Percentiles rank a stretch among this genome's conserved stretches.
phyloP scores from a whole-genome alignment of 2,113 vertebrate species.

The Cryptoleucopteryx plumbea region DNA sequence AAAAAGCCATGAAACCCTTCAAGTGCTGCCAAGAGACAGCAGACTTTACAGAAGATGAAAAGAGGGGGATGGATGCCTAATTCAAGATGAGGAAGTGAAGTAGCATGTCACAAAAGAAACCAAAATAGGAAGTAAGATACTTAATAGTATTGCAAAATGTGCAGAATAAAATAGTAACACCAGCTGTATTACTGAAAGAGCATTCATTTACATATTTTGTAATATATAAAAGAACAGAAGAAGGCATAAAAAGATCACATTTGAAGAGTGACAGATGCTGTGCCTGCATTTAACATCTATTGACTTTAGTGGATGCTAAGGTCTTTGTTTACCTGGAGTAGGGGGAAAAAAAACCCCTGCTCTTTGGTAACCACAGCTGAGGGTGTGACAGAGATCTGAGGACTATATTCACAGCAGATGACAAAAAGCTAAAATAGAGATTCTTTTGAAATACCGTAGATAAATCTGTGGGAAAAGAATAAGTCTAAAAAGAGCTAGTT shows the following conservation, averaged over 20 bases:
- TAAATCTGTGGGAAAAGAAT: background rate
- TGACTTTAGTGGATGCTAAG: background rate
- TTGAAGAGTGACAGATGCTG: background rate
- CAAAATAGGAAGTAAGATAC: background rate
- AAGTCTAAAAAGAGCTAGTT: background rate
- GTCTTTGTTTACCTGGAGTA: background rate
- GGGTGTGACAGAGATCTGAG: background rate
- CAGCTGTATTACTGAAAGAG: background rate
- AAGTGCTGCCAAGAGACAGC: slow-evolving; percentile 13
- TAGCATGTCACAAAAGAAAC: background rate
- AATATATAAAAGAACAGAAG: background rate
- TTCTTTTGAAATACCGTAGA: background rate
- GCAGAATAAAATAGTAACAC: background rate
- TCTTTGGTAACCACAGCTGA: background rate
- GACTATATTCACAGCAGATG: background rate
- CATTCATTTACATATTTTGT: background rate
- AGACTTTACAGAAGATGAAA: slow-evolving; percentile 7
- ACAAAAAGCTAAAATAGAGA: background rate
- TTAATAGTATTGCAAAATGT: background rate
- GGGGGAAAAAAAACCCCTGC: accelerated
- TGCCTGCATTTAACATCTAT: background rate
- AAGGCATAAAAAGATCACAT: background rate
- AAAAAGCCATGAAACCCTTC: slow-evolving; percentile 5
- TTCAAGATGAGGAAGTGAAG: background rate
- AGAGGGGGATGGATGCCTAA: background rate